phyloP scores from a whole-genome alignment of 2,113 vertebrate genomes.

The Procavia capensis region DNA sequence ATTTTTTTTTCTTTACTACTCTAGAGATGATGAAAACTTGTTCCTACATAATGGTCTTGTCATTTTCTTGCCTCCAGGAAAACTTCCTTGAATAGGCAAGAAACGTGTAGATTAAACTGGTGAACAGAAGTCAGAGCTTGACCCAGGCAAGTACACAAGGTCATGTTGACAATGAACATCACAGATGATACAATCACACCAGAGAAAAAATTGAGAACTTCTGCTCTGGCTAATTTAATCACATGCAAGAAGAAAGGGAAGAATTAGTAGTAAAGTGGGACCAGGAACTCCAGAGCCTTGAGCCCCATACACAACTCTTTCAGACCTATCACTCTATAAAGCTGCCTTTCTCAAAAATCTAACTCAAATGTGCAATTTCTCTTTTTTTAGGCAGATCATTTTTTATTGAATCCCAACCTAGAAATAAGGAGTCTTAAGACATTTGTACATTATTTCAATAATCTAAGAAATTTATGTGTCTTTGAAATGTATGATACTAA shows the following conservation, averaged over 20 bases:
- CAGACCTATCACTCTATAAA: not conserved
- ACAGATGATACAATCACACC: not conserved
- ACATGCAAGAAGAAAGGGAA: not conserved
- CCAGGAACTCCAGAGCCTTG: not conserved
- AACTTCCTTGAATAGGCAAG: not conserved
- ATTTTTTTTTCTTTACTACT: not conserved
- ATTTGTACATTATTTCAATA: constrained; percentile 2
- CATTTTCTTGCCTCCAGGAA: not conserved
- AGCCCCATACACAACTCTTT: not conserved
- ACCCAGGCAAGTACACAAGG: not conserved
- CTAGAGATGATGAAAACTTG: not conserved
- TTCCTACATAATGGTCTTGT: not conserved
- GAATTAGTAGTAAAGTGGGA: not conserved
- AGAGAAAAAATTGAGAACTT: not conserved
- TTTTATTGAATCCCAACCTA: too few species aligned
- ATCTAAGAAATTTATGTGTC: not conserved
- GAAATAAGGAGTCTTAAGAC: not conserved
- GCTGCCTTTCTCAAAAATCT: not conserved
- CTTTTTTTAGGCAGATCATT: too few species aligned
- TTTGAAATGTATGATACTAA: not conserved
- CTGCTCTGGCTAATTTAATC: not conserved
- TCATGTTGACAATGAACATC: not conserved
- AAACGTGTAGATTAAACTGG: not conserved
- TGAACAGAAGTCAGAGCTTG: not conserved
- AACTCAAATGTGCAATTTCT: not conserved